phyloP scores from a whole-genome alignment of 2,888 invertebrate species.

The Reticulitermes lucifugus region DNA sequence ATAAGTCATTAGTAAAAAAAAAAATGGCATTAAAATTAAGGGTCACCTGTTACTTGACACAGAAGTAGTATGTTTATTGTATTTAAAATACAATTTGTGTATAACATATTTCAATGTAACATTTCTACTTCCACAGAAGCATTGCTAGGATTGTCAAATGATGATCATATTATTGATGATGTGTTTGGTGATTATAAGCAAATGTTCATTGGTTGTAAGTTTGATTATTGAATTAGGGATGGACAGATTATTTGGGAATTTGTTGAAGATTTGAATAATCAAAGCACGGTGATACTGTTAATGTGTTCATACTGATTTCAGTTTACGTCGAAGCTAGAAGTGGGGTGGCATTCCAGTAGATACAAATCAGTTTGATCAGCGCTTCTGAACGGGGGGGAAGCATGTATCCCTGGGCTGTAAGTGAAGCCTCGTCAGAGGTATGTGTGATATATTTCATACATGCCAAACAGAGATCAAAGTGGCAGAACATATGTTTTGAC shows the following conservation, averaged over 20 bases:
- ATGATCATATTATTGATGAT: neutral
- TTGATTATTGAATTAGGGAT: neutral
- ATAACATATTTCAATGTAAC: neutral
- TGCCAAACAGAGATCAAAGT: no score
- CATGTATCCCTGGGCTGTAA: no score
- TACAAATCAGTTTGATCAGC: neutral
- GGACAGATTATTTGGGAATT: neutral
- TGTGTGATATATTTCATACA: no score
- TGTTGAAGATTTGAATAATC: neutral
- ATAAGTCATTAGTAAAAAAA: no score
- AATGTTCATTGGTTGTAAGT: neutral
- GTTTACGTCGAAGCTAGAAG: neutral
- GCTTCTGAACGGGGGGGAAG: neutral
- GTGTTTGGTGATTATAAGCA: neutral
- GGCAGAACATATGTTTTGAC: no score
- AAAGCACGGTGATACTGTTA: neutral
- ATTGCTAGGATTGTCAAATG: constrained; percentile 12
- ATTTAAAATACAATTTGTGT: neutral
- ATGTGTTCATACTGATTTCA: constrained; percentile 2
- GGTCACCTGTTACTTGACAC: neutral
- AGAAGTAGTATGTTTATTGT: neutral
- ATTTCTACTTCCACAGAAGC: constrained; percentile 35
- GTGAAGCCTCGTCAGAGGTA: no score
- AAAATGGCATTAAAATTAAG: constrained; percentile 9
- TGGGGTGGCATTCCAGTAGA: neutral